Base-by-base conservation (phyloP, 2,797 vertebrate species). In the Malurus splendens region DNA sequence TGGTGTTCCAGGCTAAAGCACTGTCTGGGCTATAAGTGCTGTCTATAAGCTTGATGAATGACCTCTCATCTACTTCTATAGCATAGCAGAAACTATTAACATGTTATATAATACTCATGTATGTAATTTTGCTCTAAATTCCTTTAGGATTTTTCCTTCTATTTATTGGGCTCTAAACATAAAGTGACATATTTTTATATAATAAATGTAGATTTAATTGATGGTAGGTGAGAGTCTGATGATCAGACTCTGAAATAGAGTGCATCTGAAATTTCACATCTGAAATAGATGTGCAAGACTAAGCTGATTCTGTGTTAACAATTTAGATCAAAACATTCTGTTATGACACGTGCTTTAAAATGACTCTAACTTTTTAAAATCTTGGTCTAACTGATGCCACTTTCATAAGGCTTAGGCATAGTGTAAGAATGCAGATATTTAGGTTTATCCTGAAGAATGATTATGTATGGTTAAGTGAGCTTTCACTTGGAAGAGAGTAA, bases 311-410 rank as follows among this genome's bases (percentile, higher is more conserved):
- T 61, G 47, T 79, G 12, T 32, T 32, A 75, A 54, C 6, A 47
- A 2, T 36, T 19, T 54, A 47, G 38, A 66, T 9, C 7, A 56
- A 85, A 92, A 25, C 30, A 51, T 52, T 72, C 62, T 82, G 8
- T 60, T 87, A 30, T 0, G 0, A 32, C 6, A 33, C 0, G 0
- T 48, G 7, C 22, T 61, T 85, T 85, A 38, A 79, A 68, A 70
- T 48, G 56, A 28, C 10, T 33, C 41, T 36, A 39, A 10, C 24
- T 45, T 86, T 47, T 67, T 56, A 59, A 83, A 92, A 59, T 51
- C 22, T 57, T 65, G 47, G 15, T 78, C 44, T 65, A 30, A 82
- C 15, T 61, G n/a, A 47, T 55, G 27, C 10, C 14, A 17, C 9
- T 85, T 73, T 2, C 20, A 5, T 51, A 54, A 68, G 32, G 27